phyloP scores from a whole-genome alignment of 2,113 vertebrate species.

The Euleptes europaea region DNA sequence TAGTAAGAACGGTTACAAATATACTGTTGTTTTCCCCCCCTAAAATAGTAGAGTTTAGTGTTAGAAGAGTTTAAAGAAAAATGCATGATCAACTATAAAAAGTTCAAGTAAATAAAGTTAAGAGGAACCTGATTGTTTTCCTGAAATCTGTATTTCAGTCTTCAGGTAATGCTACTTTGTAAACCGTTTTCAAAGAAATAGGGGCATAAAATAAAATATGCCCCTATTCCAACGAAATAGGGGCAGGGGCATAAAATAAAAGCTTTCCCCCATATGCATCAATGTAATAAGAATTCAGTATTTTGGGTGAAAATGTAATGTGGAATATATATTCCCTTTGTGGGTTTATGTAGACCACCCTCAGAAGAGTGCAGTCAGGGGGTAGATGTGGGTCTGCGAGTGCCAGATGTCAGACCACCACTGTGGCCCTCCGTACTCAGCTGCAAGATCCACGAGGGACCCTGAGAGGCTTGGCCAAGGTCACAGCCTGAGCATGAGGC shows the following conservation, averaged over 20 bases:
- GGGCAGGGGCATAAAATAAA: background rate
- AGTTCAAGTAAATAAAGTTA: background rate
- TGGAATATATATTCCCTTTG: background rate
- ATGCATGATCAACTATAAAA: background rate
- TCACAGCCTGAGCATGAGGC: background rate
- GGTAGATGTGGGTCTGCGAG: background rate
- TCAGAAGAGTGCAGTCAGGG: background rate
- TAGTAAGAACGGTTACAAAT: background rate
- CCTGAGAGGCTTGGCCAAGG: background rate
- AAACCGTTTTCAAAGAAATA: background rate
- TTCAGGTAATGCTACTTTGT: background rate
- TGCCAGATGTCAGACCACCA: background rate
- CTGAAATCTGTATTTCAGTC: background rate
- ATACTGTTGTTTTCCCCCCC: constrained; percentile 5
- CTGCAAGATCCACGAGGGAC: background rate
- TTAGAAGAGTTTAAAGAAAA: constrained; percentile 19
- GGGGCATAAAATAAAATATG: background rate
- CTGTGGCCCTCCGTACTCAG: background rate
- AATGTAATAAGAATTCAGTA: background rate
- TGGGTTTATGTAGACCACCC: background rate
- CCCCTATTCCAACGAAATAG: background rate
- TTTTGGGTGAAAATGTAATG: background rate
- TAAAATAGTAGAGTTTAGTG: constrained; percentile 1
- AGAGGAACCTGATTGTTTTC: background rate
- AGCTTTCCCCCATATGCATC: background rate